Base-by-base conservation (phyloP, 1,140 invertebrate genomes). In the Nephila pilipes region DNA sequence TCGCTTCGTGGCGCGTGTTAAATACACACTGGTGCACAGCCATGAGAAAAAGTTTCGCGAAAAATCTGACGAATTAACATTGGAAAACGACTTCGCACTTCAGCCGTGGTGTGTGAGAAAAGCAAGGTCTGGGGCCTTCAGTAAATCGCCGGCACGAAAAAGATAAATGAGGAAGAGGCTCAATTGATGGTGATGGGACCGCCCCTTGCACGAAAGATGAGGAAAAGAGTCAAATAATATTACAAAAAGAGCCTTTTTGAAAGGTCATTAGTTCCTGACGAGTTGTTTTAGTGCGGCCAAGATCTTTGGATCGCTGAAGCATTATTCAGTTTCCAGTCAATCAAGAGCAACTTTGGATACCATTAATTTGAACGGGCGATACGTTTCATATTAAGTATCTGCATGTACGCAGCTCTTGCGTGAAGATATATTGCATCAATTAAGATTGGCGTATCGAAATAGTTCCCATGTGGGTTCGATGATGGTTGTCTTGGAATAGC, bases 71-170 rank as follows among this genome's bases (percentile, higher is more conserved):
- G 81, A 88, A 88, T 88, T 87, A 88, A 88, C 58, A 88, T 88
- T 29, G 20, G 87, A 88, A 85, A 88, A 75, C 38, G 87, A 75
- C 87, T 88, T 88, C 87, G 58, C 87, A 88, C 87, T 88, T 69
- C 60, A 54, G n/a, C 81, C 46, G 25, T 54, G 60, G 32, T 87
- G 60, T 25, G 46, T n/a, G 46, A 83, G 32, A 75, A 75, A 83
- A 83, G 16, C 38, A n/a, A n/a, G 46, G 46, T 20, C 80, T 81
- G 83, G 16, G 55, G 8, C 55, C n/a, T 18, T 58, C 8, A 2
- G 36, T 16, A 85, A 32, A 29, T 38, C 25, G 38, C 16, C 12
- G 38, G 46, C 8, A 29, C 25, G 57, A 60, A 32, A 38, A 88
- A 65, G 87, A 88, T 32, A 63, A 88, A 88, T 88, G 87, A 75